A percentile compares a stretch with the other conserved stretches of the same genome.
Conservation (phyloP, 2,113 vertebrate genomes). For the Lophura nycthemera region DNA sequence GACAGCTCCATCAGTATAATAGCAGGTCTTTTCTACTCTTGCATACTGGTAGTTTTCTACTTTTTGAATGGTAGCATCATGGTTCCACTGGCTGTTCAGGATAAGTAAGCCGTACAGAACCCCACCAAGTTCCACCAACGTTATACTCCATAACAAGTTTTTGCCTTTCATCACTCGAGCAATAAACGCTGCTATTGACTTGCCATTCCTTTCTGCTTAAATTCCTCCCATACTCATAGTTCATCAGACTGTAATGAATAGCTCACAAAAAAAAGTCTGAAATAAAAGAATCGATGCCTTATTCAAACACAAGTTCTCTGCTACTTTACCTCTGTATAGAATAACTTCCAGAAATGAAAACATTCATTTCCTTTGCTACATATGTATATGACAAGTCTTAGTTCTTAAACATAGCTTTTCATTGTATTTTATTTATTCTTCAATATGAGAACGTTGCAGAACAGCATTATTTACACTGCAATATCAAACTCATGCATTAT, state of each 20-base stretch:
- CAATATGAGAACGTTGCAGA: not conserved
- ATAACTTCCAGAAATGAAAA: not conserved
- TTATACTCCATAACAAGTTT: accelerated
- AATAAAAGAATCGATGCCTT: not conserved
- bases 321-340: not conserved
- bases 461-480: not conserved
- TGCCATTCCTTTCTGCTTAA: not conserved
- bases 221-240: not conserved
- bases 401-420: not conserved
- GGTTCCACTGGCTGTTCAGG: not conserved
- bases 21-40: constrained; percentile 31
- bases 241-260: not conserved
- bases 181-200: not conserved
- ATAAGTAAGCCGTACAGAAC: not conserved
- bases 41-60: not conserved
- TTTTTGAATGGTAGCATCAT: not conserved
- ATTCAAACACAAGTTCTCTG: not conserved
- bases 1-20: constrained; percentile 31
- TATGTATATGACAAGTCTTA: not conserved
- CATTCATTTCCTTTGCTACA: not conserved
- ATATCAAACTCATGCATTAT: not conserved
- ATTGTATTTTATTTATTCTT: not conserved
- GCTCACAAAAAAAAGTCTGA: not conserved
- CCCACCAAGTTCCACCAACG: not conserved
- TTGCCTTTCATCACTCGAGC: not conserved